Evolutionary conservation across 1,140 invertebrate species (phyloP).

Genomic region (Thaumetopoea pityocampa): DNA sequence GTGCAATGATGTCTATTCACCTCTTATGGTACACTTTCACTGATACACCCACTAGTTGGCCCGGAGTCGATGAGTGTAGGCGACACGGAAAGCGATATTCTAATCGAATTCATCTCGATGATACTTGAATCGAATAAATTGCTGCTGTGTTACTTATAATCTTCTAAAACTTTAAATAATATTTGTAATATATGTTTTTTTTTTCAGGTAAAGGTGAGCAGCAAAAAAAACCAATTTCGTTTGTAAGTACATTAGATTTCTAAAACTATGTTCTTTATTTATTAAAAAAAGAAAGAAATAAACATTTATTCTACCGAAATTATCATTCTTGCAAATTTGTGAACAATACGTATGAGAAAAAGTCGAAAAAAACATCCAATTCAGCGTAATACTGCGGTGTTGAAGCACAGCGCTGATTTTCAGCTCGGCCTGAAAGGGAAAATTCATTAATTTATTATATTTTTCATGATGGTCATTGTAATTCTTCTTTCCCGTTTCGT

Average conservation of each 20-base stretch:
- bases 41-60: conserved; percentile 35
- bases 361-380: no score
- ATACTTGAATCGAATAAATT: conserved; percentile 15
- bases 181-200: conserved; percentile 17
- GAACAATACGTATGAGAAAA: no score
- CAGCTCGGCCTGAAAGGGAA: no score
- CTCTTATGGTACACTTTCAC: conserved; percentile 47
- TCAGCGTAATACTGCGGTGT: no score
- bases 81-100: conserved; percentile 32
- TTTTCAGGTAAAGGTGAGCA: conserved; percentile 61
- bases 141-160: conserved; percentile 12
- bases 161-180: conserved; percentile 6
- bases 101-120: conserved; percentile 24
- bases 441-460: no score
- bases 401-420: no score
- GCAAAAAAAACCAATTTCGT: conserved; percentile 4
- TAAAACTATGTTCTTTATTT: conserved; percentile 1
- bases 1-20: conserved; percentile 20
- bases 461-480: no score
- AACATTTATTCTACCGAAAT: no score
- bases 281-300: no score
- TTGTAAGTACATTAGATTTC: conserved; percentile 11
- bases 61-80: conserved; percentile 39
- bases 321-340: no score
- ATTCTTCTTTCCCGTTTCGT: no score